phyloP scores from a whole-genome alignment of 2,888 invertebrate genomes.

The Ptycholaimellus sp. region DNA sequence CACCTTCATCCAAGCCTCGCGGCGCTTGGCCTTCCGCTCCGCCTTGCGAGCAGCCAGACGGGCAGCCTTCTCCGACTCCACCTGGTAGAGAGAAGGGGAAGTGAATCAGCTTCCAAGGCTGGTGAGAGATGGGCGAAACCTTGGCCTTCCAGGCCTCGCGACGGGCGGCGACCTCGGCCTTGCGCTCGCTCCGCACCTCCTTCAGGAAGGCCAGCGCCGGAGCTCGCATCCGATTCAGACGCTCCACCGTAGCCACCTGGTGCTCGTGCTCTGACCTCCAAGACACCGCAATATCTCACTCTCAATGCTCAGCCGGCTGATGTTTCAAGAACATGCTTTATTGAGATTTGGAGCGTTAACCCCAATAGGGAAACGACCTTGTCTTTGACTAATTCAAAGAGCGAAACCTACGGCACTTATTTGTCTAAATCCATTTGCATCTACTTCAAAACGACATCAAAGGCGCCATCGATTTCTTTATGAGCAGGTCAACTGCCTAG shows the following conservation, averaged over 20 bases:
- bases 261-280: constrained; percentile 15
- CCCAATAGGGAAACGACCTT: too few species aligned
- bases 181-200: constrained; percentile 7
- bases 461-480: too few species aligned
- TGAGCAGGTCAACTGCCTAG: too few species aligned
- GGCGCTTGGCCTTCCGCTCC: constrained; percentile 10
- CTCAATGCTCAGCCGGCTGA: too few species aligned
- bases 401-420: too few species aligned
- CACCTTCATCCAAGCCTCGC: constrained; percentile 8
- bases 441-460: too few species aligned
- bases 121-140: not conserved
- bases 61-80: constrained; percentile 10
- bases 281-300: too few species aligned
- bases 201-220: constrained; percentile 14
- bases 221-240: constrained; percentile 11
- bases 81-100: constrained; percentile 5
- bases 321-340: too few species aligned
- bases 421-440: too few species aligned
- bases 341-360: too few species aligned
- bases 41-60: constrained; percentile 12
- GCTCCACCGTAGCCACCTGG: constrained; percentile 13
- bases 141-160: not conserved
- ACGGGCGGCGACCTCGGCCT: constrained; percentile 5
- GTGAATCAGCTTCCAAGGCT: constrained; percentile 2
- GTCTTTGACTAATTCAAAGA: too few species aligned